phyloP scores from a whole-genome alignment of 1,140 invertebrate genomes.

The Pantala flavescens region DNA sequence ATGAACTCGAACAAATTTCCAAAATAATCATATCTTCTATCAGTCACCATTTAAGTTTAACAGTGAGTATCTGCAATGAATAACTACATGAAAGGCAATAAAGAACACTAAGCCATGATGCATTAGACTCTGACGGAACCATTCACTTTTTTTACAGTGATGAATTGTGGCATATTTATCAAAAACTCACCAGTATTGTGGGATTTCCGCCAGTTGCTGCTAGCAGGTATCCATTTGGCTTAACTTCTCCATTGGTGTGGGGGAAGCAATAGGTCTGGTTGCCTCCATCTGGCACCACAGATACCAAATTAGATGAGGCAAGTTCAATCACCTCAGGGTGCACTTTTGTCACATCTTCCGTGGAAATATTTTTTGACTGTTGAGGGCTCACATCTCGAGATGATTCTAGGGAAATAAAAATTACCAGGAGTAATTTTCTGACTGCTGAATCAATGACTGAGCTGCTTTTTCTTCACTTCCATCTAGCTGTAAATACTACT shows the following conservation, averaged over 20 bases:
- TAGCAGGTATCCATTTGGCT: constrained; percentile 32
- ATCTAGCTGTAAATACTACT: too few species aligned
- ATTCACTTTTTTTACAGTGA: background rate
- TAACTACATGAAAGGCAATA: background rate
- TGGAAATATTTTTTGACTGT: constrained; percentile 31
- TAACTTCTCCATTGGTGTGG: constrained; percentile 33
- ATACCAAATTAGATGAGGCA: background rate
- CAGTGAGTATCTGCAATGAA: background rate
- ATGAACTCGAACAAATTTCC: too few species aligned
- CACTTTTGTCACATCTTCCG: constrained; percentile 31
- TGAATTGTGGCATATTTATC: background rate
- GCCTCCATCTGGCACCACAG: background rate
- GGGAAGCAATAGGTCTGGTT: constrained; percentile 31
- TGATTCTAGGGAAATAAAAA: constrained; percentile 33
- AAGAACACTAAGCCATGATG: background rate
- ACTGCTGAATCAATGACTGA: too few species aligned
- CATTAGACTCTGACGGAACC: too few species aligned
- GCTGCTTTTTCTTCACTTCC: too few species aligned
- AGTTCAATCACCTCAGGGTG: constrained; percentile 12
- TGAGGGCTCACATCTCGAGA: constrained; percentile 45
- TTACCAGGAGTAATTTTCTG: background rate
- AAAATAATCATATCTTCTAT: too few species aligned
- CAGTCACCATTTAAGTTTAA: background rate
- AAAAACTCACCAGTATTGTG: background rate
- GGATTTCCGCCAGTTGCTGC: constrained; percentile 11